Conservation (phyloP, 2,113 vertebrate genomes). For the Tyto alba region DNA sequence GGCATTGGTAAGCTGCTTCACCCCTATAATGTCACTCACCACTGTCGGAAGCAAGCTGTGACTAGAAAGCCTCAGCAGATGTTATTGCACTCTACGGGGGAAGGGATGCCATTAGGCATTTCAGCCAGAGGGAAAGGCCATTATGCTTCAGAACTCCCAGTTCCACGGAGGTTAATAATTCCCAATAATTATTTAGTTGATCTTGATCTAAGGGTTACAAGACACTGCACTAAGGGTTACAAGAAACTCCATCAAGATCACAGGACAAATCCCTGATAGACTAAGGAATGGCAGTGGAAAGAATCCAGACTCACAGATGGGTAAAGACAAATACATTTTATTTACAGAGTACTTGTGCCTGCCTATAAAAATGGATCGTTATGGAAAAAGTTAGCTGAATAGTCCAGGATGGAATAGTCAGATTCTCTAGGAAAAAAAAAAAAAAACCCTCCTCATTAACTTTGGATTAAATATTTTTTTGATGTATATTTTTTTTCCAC, state of each 20-base stretch:
- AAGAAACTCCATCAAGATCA: not conserved
- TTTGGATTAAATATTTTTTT: not conserved
- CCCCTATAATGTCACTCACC: not conserved
- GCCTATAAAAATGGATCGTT: not conserved
- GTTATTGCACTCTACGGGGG: not conserved
- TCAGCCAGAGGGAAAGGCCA: not conserved
- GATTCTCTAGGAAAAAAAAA: not conserved
- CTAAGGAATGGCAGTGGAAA: not conserved
- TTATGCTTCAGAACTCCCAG: not conserved
- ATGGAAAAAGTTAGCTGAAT: not conserved
- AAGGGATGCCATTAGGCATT: not conserved
- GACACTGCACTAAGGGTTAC: not conserved
- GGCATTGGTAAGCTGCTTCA: not conserved
- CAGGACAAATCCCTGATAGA: not conserved
- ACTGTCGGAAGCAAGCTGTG: not conserved
- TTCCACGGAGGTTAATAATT: not conserved
- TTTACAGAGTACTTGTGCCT: not conserved
- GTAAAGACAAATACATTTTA: not conserved
- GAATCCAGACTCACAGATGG: not conserved
- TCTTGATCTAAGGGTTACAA: not conserved
- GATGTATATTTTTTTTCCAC: not conserved
- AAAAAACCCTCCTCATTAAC: not conserved
- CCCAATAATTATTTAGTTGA: not conserved
- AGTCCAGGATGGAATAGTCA: not conserved
- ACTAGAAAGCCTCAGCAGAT: not conserved